Evolutionary conservation across 1,140 invertebrate genomes (phyloP), one percentile per base, ranked within the genome.

Genomic region (Eurosta solidaginis): DNA sequence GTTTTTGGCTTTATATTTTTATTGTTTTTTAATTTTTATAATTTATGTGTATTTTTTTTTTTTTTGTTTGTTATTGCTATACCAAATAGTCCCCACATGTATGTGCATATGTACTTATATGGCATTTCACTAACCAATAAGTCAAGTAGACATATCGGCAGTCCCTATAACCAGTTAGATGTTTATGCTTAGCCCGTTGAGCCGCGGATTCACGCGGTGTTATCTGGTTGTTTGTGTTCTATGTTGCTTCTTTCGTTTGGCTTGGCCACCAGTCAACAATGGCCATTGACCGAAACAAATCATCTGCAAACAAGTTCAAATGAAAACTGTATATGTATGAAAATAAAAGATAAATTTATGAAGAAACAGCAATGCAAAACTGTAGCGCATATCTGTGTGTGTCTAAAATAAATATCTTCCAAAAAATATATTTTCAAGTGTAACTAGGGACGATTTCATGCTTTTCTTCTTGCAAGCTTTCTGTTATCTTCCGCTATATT

Each of bases 281-380:
- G 73, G 73, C 73, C 73, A 74, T 74, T 74, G 49, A 76, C 75
- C 75, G 75, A 76, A 76, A 52, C 75, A 76, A 76, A 76, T 76
- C 75, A 76, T 76, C 75, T 40, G 47, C 75, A 76, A 76, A 76
- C 75, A 76, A 76, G 75, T 76, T 68, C 47, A 76, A 52, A 33
- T 6, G 74, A 68, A 68, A 68, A 68, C 33, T 68, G n/a, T n/a
- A n/a, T n/a, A n/a, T n/a, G n/a, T 47, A 47, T 10, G 17, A 47
- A 17, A 10, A n/a, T n/a, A n/a, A n/a, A n/a, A n/a, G n/a, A n/a
- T n/a, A n/a, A n/a, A n/a, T n/a, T n/a, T n/a, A n/a, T n/a, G n/a
- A n/a, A n/a, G n/a, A n/a, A n/a, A n/a, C n/a, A n/a, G n/a, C n/a
- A n/a, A n/a, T n/a, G n/a, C n/a, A n/a, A n/a, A n/a, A n/a, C n/a